phyloP scores from a whole-genome alignment of 2,113 vertebrate genomes.

The Heloderma charlesbogerti region DNA sequence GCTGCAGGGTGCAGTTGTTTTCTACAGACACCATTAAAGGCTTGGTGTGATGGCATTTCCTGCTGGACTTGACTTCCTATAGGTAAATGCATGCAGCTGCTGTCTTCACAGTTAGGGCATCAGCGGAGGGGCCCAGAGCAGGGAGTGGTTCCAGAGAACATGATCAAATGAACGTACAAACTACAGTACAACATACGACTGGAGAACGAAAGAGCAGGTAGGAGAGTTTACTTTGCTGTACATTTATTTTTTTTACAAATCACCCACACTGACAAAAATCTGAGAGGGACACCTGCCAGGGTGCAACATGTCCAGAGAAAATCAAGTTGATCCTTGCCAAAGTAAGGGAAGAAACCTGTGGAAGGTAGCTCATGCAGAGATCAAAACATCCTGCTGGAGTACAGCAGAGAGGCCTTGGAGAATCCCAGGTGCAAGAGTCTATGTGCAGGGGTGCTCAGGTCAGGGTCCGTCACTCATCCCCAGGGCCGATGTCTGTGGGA shows the following conservation, averaged over 20 bases:
- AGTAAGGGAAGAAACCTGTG: slow-evolving; percentile 36
- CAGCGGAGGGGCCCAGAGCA: neutral
- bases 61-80: neutral
- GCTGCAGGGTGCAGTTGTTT: neutral
- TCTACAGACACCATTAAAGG: slow-evolving; percentile 12
- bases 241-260: slow-evolving; percentile 49
- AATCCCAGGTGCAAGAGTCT: slow-evolving; percentile 57
- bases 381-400: slow-evolving; percentile 70
- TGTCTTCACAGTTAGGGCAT: neutral
- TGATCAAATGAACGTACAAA: neutral
- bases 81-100: slow-evolving; percentile 18
- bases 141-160: neutral
- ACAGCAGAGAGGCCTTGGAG: slow-evolving; percentile 35
- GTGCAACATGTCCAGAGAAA: slow-evolving; percentile 69
- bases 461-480: slow-evolving; percentile 66
- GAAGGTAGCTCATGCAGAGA: slow-evolving; percentile 52
- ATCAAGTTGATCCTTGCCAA: slow-evolving; percentile 69
- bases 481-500: slow-evolving; percentile 45
- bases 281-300: slow-evolving; percentile 79
- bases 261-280: slow-evolving; percentile 36
- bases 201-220: slow-evolving; percentile 22
- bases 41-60: neutral
- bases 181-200: neutral
- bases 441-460: slow-evolving; percentile 11
- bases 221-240: neutral